Percentiles rank a stretch among this genome's conserved stretches.
Conservation (phyloP, 2,888 invertebrate genomes). For the Diarsia dahlii region DNA sequence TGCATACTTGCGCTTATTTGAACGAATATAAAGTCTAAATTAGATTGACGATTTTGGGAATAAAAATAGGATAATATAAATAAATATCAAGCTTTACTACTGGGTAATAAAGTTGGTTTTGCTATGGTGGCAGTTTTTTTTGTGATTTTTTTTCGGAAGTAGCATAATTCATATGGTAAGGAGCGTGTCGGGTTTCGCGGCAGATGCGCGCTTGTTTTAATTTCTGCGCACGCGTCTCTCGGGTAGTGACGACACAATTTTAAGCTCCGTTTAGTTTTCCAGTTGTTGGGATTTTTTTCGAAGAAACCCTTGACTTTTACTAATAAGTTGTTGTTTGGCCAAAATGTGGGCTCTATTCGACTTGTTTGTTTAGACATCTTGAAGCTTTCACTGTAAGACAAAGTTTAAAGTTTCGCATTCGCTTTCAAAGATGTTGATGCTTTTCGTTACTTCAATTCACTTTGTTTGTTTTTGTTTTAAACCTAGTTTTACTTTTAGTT, state of each 20-base stretch:
- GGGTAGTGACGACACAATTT: slow-evolving; percentile 69
- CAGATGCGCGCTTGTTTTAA: slow-evolving; percentile 81
- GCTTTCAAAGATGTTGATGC: not conserved
- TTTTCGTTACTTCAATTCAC: not conserved
- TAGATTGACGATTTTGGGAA: slow-evolving; percentile 40
- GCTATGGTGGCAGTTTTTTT: slow-evolving; percentile 62
- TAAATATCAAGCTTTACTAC: slow-evolving; percentile 49
- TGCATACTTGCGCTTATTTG: slow-evolving; percentile 54
- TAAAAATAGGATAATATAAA: slow-evolving; percentile 26
- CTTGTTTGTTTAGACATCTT: slow-evolving; percentile 36
- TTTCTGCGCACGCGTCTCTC: slow-evolving; percentile 84
- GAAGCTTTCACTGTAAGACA: not conserved
- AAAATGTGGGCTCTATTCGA: slow-evolving; percentile 16
- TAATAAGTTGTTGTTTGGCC: slow-evolving; percentile 42
- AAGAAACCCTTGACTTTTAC: slow-evolving; percentile 42
- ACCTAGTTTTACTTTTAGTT: not conserved
- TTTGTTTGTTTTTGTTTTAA: not conserved
- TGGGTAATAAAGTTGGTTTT: slow-evolving; percentile 62
- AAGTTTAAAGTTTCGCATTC: slow-evolving; percentile 2
- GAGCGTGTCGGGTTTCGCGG: slow-evolving; percentile 88
- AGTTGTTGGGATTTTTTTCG: slow-evolving; percentile 65
- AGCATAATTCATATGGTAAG: slow-evolving; percentile 86
- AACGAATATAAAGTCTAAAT: slow-evolving; percentile 49
- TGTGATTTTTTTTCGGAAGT: slow-evolving; percentile 83
- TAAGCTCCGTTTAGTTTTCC: slow-evolving; percentile 71